A percentile compares a stretch with the other conserved stretches of the same genome.
These are phyloP conservation scores for Melanophora roralis DNA, from an alignment of 2,888 invertebrate species.

Conservation along the genomic window DNA sequence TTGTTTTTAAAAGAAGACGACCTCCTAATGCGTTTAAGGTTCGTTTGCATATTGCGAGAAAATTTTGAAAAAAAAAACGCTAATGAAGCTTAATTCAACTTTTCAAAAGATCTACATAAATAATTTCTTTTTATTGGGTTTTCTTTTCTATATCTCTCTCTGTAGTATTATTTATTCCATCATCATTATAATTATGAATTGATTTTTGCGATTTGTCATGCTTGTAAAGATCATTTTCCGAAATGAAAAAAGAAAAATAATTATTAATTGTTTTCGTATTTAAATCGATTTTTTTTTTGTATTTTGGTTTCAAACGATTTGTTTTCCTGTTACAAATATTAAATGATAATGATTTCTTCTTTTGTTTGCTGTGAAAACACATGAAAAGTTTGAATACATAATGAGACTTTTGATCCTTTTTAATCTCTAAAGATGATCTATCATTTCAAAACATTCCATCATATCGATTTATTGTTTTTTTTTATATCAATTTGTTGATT, in stretches of 20 bases:
- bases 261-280: slow-evolving; percentile 61
- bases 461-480: not conserved
- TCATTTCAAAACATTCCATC: slow-evolving; percentile 22
- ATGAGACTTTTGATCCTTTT: slow-evolving; percentile 48
- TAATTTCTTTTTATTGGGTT: slow-evolving; percentile 32
- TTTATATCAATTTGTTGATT: slow-evolving; percentile 41
- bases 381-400: slow-evolving; percentile 49
- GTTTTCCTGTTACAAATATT: slow-evolving; percentile 41
- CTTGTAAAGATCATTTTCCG: slow-evolving; percentile 50
- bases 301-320: slow-evolving; percentile 30
- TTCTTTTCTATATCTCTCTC: too few relatives aligned
- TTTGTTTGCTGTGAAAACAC: slow-evolving; percentile 26
- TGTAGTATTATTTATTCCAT: slow-evolving; percentile 34
- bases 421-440: slow-evolving; percentile 38
- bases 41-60: slow-evolving; percentile 55
- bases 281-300: slow-evolving; percentile 48
- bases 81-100: slow-evolving; percentile 55
- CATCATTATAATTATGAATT: slow-evolving; percentile 62
- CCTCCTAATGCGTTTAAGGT: slow-evolving; percentile 60
- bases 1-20: slow-evolving; percentile 31
- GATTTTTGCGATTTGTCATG: slow-evolving; percentile 63
- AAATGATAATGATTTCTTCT: slow-evolving; percentile 41
- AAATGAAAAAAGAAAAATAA: slow-evolving; percentile 21
- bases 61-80: slow-evolving; percentile 26
- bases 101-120: slow-evolving; percentile 51